Evolutionary conservation across 2,797 vertebrate species (phyloP).

Genomic region (Brotula barbata): DNA sequence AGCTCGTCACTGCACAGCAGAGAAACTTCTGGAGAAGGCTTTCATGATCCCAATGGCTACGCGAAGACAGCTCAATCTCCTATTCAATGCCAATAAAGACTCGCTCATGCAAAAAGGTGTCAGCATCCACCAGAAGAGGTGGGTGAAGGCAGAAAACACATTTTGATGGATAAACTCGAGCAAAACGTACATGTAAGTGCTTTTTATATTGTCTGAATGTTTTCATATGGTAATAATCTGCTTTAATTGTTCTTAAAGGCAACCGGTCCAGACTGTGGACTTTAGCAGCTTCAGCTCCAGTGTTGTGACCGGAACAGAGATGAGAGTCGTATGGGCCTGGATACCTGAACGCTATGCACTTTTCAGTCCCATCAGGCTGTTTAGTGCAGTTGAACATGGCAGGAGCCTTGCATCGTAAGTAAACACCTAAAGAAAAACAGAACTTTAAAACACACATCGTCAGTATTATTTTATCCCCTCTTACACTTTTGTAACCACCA

Average conservation of each 20-base stretch:
- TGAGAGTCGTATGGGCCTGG: conserved; percentile 90
- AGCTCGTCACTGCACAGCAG: conserved; percentile 65
- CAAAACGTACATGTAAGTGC: no score
- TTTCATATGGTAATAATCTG: no score
- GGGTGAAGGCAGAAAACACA: conserved; percentile 22
- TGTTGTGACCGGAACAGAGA: conserved; percentile 82
- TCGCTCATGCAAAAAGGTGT: conserved; percentile 83
- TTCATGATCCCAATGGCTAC: conserved; percentile 85
- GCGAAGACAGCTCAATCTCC: conserved; percentile 85
- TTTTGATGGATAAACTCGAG: no score
- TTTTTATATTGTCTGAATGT: no score
- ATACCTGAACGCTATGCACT: conserved; percentile 89
- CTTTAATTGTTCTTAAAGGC: conserved; percentile 63
- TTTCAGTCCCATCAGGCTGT: conserved; percentile 82
- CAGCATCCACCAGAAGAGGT: conserved; percentile 83
- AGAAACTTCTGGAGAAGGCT: conserved; percentile 83
- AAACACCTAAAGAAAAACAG: no score
- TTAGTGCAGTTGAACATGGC: conserved; percentile 77
- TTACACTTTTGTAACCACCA: no score
- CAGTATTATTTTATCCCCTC: no score
- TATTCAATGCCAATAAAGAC: conserved; percentile 87
- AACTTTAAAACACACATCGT: no score
- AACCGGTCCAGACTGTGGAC: conserved; percentile 80
- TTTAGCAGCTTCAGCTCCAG: conserved; percentile 80
- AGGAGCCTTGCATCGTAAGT: conserved; percentile 83